Evolutionary conservation across 2,888 invertebrate genomes (phyloP).

Genomic region (Galerucella calmariensis): DNA sequence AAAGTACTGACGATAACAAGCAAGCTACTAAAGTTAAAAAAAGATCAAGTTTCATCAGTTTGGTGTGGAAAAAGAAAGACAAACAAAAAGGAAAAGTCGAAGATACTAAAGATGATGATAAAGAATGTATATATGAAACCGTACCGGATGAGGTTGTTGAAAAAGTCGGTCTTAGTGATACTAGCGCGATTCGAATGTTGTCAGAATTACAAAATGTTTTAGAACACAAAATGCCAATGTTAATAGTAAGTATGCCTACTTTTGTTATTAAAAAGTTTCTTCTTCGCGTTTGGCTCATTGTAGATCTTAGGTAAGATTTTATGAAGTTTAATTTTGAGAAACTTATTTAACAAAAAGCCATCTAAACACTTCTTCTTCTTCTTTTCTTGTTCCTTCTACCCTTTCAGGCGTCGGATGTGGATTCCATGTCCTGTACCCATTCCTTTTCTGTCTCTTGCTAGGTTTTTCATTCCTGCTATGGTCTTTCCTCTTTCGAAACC

Average conservation of each 20-base stretch:
- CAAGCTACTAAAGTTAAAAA: constrained; percentile 45
- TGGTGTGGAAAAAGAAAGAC: constrained; percentile 52
- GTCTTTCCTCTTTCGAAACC: too few relatives aligned
- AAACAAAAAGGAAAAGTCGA: constrained; percentile 42
- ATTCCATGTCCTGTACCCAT: too few relatives aligned
- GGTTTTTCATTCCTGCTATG: too few relatives aligned
- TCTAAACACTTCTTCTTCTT: too few relatives aligned
- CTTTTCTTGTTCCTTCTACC: too few relatives aligned
- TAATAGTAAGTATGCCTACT: constrained; percentile 48
- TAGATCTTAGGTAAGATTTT: too few relatives aligned
- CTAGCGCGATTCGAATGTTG: constrained; percentile 50
- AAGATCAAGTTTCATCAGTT: constrained; percentile 52
- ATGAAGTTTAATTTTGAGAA: too few relatives aligned
- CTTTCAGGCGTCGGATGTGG: too few relatives aligned
- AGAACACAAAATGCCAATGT: constrained; percentile 50
- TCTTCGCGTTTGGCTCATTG: not conserved
- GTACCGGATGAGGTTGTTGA: constrained; percentile 45
- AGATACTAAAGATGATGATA: constrained; percentile 31
- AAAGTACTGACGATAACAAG: constrained; percentile 27
- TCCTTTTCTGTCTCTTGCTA: too few relatives aligned
- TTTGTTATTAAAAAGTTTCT: too few relatives aligned
- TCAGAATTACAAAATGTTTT: constrained; percentile 56
- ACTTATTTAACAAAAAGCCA: too few relatives aligned
- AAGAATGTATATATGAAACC: constrained; percentile 51
- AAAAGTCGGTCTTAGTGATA: constrained; percentile 35